These are phyloP conservation scores for Tyria jacobaeae DNA, from an alignment of 2,888 invertebrate genomes.

Conservation along the genomic window DNA sequence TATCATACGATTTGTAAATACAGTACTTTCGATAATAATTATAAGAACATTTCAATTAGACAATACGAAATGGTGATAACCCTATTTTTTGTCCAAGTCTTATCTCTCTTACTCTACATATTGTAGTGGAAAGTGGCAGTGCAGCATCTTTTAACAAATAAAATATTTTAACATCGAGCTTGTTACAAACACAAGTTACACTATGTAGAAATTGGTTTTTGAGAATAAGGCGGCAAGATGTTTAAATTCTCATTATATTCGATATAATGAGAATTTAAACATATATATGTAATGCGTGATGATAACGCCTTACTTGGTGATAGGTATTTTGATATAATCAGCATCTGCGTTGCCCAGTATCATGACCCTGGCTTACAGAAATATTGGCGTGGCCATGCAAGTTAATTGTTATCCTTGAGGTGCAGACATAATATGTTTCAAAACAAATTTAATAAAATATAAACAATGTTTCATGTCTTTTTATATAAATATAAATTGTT, in stretches of 20 bases:
- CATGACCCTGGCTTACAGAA: slow-evolving; percentile 37
- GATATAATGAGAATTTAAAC: no score
- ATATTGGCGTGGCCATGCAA: slow-evolving; percentile 54
- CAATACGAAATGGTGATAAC: no score
- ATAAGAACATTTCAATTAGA: no score
- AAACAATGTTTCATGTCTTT: neutral
- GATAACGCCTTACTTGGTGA: slow-evolving; percentile 31
- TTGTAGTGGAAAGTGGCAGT: neutral
- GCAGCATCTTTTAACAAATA: neutral
- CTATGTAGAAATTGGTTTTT: neutral
- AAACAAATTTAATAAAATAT: slow-evolving; percentile 16
- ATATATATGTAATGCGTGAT: no score
- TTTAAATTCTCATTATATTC: slow-evolving; percentile 27
- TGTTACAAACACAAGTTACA: neutral
- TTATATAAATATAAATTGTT: neutral
- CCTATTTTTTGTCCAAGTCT: no score
- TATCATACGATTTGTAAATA: no score
- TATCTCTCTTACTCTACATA: neutral
- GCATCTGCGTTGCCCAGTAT: slow-evolving; percentile 14
- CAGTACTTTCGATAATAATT: no score
- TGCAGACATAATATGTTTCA: slow-evolving; percentile 40
- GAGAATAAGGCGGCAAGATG: neutral
- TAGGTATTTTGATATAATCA: slow-evolving; percentile 26
- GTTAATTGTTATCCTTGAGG: slow-evolving; percentile 42
- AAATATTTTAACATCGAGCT: neutral